phyloP scores from a whole-genome alignment of 2,113 vertebrate genomes.

The Rhombomys opimus region DNA sequence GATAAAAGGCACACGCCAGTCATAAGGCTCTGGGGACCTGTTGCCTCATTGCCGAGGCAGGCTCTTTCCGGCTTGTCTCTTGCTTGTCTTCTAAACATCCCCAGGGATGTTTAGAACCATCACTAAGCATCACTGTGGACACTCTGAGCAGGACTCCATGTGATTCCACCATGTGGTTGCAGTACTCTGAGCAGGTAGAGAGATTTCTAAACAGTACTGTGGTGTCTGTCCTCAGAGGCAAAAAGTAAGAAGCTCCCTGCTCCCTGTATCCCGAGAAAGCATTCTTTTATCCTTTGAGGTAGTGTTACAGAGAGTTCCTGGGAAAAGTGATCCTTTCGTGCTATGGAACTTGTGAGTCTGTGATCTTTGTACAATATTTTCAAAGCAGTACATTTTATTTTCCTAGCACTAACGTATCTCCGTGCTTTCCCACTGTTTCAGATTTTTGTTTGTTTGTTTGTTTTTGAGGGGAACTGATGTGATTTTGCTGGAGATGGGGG shows the following conservation, averaged over 20 bases:
- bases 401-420: neutral
- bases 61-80: neutral
- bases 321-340: neutral
- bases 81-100: no score
- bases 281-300: neutral
- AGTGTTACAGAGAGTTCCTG: neutral
- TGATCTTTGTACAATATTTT: neutral
- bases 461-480: neutral
- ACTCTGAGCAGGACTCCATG: neutral
- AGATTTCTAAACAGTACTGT: neutral
- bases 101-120: neutral
- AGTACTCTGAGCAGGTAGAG: neutral
- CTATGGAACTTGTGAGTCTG: neutral
- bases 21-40: neutral
- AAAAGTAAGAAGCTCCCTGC: neutral
- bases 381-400: neutral
- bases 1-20: neutral
- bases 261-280: neutral
- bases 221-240: neutral
- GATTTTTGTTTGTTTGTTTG: neutral
- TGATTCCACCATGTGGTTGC: no score
- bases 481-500: conserved; percentile 1
- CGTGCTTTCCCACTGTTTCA: neutral
- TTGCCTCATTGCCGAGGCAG: neutral
- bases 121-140: neutral